Evolutionary conservation across 2,113 vertebrate species (phyloP).

Genomic region (Panthera uncia): DNA sequence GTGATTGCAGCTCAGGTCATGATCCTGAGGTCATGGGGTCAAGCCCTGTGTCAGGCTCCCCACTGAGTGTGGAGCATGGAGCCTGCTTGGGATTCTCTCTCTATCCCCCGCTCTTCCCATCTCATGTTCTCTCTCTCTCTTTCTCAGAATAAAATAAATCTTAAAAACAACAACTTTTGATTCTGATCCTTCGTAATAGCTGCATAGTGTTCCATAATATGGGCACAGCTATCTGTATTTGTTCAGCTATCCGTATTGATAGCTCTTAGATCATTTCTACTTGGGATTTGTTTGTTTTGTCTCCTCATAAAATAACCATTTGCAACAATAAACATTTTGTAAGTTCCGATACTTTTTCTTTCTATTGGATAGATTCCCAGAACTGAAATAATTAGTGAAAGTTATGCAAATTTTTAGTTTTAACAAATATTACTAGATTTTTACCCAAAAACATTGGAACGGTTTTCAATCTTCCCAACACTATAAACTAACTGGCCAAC

Average conservation of each 20-base stretch:
- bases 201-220: neutral
- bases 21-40: no score
- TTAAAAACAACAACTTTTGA: neutral
- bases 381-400: neutral
- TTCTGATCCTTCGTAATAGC: neutral
- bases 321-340: neutral
- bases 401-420: neutral
- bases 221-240: no score
- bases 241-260: fast-evolving
- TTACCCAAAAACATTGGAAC: neutral
- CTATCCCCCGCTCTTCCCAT: no score
- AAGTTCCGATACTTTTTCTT: neutral
- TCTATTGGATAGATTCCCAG: neutral
- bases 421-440: neutral
- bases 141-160: no score
- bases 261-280: neutral
- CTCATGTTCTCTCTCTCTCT: no score
- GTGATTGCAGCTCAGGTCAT: no score
- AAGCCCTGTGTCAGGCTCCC: no score
- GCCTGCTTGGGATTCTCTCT: no score
- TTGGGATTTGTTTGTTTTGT: neutral
- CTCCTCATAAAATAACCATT: neutral
- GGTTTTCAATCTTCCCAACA: neutral
- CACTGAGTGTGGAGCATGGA: no score
- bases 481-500: neutral